A percentile compares a stretch with the other conserved stretches of the same genome.
These are phyloP conservation scores for Triplophysa tibetana DNA, from an alignment of 2,113 vertebrate genomes.

Conservation along the genomic window DNA sequence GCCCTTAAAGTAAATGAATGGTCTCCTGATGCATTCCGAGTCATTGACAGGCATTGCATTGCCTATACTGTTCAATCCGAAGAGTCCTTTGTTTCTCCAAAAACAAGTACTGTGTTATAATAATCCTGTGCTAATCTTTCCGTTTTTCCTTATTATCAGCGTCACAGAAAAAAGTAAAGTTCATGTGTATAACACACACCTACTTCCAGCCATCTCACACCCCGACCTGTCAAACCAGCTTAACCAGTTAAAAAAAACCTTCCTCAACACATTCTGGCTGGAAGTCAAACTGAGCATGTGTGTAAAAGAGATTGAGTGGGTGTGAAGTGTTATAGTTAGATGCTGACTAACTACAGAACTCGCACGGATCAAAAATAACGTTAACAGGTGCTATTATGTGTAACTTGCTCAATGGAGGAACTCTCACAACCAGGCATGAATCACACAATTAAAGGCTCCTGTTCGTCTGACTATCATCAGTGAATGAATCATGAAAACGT, in stretches of 20 bases:
- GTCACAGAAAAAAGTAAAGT: neutral
- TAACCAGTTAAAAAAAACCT: constrained; percentile 34
- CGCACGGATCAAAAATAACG: neutral
- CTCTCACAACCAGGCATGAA: neutral
- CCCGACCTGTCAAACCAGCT: constrained; percentile 32
- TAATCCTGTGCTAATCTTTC: neutral
- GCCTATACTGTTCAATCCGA: too few species aligned
- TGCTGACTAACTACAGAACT: neutral
- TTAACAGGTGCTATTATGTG: neutral
- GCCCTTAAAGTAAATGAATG: too few species aligned
- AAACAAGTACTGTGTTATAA: too few species aligned
- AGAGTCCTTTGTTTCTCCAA: too few species aligned
- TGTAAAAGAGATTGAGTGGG: constrained; percentile 4
- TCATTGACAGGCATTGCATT: too few species aligned
- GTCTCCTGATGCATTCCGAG: too few species aligned
- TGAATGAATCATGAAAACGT: neutral
- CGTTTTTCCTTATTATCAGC: neutral
- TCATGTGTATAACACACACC: constrained; percentile 22
- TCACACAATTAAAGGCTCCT: neutral
- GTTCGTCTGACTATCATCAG: neutral
- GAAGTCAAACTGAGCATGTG: neutral
- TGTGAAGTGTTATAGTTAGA: neutral
- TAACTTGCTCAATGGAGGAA: neutral
- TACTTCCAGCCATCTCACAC: constrained; percentile 27
- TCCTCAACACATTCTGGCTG: neutral